Percentiles rank a stretch among this genome's conserved stretches.
These are phyloP conservation scores for Ceuthmochares aereus DNA, from an alignment of 2,113 vertebrate species.

Conservation along the genomic window DNA sequence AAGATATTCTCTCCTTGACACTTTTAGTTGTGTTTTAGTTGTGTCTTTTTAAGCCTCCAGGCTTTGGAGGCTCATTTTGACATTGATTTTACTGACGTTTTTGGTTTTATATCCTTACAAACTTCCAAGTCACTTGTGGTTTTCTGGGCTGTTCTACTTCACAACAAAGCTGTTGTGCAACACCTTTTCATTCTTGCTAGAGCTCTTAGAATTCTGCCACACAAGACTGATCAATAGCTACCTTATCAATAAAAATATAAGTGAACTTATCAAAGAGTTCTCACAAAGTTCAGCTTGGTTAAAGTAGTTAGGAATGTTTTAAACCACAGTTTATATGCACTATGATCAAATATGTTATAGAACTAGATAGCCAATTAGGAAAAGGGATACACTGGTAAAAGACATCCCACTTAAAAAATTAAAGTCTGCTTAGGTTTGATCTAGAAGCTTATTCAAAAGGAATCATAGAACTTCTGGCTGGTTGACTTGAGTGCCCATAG, in stretches of 20 bases:
- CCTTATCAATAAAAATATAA: background rate
- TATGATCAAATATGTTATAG: background rate
- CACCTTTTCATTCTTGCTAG: background rate
- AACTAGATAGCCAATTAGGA: background rate
- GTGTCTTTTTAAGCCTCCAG: background rate
- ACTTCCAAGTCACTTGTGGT: background rate
- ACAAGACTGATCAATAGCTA: background rate
- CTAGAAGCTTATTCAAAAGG: background rate
- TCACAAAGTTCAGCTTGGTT: background rate
- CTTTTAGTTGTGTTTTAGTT: background rate
- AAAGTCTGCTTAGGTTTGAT: background rate
- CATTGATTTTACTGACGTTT: background rate
- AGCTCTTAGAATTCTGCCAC: background rate
- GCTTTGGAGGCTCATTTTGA: background rate
- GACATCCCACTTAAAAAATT: background rate
- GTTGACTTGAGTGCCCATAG: background rate
- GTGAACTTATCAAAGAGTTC: background rate
- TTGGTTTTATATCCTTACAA: background rate
- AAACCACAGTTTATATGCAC: background rate
- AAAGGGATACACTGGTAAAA: background rate
- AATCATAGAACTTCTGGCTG: background rate
- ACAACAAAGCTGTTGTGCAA: background rate
- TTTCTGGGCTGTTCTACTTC: background rate
- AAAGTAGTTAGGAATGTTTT: background rate
- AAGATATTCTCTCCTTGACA: background rate